Evolutionary conservation across 1,140 invertebrate species (phyloP), one percentile per base, ranked within the genome.

Genomic region (Eumeta japonica): DNA sequence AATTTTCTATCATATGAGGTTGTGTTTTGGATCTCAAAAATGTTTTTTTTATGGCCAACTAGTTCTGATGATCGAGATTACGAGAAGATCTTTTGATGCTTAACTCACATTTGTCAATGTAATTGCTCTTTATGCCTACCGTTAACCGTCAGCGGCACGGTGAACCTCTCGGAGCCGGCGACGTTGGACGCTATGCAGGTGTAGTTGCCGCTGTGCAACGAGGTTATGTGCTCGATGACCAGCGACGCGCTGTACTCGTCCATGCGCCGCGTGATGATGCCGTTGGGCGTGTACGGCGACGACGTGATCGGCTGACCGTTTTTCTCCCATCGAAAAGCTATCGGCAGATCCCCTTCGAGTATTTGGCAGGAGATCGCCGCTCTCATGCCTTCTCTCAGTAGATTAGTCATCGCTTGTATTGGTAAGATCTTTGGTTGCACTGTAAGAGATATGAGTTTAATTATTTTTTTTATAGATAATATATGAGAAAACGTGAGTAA

Each of bases 351-450:
- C 10, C 94, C 94, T 75, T 94, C 91, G 58, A 93, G 85, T 48
- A 97, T 91, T 56, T 92, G 89, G 75, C 94, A 97, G 39, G 92
- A 89, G 46, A 97, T 89, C 16, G 90, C 90, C 7, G 92, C 90
- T 40, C 93, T 79, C 82, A 94, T 93, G 10, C 94, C 94, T 77
- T 95, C 92, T 38, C 89, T 81, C 35, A 92, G 74, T 52, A 88
- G 75, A 55, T 87, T 83, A 17, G 84, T 85, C 73, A 90, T 84
- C 28, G 90, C 84, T 73, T 90, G 83, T 48, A 89, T 91, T 14
- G 89, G 88, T 73, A 91, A 82, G 62, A 92, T 90, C 80, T 88
- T 90, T 35, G 90, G 90, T 37, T 88, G 88, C 58, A 92, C 90
- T 92, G 81, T 30, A 65, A 56, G 44, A 39, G 33, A 36, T 37